Evolutionary conservation across 2,113 vertebrate genomes (phyloP).

Genomic region (Camelus bactrianus): DNA sequence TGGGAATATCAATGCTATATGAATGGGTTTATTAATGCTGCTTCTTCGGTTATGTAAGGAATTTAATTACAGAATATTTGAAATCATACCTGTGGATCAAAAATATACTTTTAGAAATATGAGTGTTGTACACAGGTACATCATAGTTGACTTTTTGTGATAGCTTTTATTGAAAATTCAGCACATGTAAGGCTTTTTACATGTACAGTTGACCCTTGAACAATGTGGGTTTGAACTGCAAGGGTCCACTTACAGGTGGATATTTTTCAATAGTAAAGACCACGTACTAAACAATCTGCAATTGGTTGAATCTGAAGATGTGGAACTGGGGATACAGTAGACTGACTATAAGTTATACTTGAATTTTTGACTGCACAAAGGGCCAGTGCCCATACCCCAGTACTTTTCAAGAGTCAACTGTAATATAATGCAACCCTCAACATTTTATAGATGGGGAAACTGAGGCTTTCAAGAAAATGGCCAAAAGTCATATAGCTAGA

Average conservation of each 20-base stretch:
- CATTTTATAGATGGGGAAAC: slow-evolving; percentile 46
- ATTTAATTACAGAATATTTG: slow-evolving; percentile 54
- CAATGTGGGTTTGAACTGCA: too few relatives aligned
- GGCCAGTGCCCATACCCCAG: not conserved
- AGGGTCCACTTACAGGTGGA: too few relatives aligned
- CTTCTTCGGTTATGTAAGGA: slow-evolving; percentile 47
- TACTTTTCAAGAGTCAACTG: not conserved
- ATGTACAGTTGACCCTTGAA: not conserved
- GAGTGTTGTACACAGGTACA: not conserved
- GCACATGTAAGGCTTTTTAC: not conserved
- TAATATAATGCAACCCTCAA: not conserved
- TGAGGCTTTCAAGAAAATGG: slow-evolving; percentile 29
- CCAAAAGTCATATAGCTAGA: slow-evolving; percentile 2
- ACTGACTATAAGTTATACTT: not conserved
- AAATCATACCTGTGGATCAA: slow-evolving; percentile 48
- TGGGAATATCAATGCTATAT: slow-evolving; percentile 28
- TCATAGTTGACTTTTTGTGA: not conserved
- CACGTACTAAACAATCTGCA: too few relatives aligned
- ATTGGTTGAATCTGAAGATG: too few relatives aligned
- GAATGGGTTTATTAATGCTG: slow-evolving; percentile 47
- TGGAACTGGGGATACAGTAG: not conserved
- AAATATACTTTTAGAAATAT: slow-evolving; percentile 44
- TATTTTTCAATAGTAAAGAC: too few relatives aligned
- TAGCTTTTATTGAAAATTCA: not conserved
- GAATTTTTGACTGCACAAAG: not conserved